Evolutionary conservation across 2,113 vertebrate genomes (phyloP), one percentile per base, ranked within the genome.

Genomic region (Mormyrus lacerda): DNA sequence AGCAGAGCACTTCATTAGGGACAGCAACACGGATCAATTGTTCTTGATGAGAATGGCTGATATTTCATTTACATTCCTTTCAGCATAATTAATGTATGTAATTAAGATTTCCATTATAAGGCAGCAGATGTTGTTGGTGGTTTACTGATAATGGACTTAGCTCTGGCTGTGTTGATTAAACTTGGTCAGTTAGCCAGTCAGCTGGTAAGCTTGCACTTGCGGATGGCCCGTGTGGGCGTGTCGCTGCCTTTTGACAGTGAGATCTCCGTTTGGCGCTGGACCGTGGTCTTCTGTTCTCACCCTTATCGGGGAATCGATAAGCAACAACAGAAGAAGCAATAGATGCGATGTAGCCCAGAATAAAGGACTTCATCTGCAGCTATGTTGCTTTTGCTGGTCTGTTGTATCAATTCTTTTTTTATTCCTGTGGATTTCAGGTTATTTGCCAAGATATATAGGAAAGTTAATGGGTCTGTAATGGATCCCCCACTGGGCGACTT

Each of bases 61-160:
- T 35, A 87, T 87, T 87, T 87, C 51, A 87, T 87, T 87, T 61
- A 55, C 87, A 87, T 87, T 87, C 35, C 53, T 87, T 87, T 65
- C 55, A 65, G 87, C 55, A 87, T 61, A 61, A 87, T 87, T 87
- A 87, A 87, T 87, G 51, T 53, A 39, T 45, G 55, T 61, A 87
- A 87, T 87, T 65, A 87, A 65, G 55, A 65, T 87, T 65, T 65
- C 87, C 87, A 87, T 87, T 87, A 65, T 21, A 87, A 87, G 55
- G 39, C 51, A 65, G 17, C 87, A 87, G 87, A 87, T 87, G 86
- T 61, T 55, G 86, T 44, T 61, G 42, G 87, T 53, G 7, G 19
- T 19, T 87, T 58, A 55, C 87, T 44, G 87, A 87, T 87, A 87
- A 65, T 44, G 87, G 87, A 87, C 87, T 87, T 61, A 87, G 87